phyloP scores from a whole-genome alignment of 2,113 vertebrate genomes.

The Phrynosoma blainvillii region DNA sequence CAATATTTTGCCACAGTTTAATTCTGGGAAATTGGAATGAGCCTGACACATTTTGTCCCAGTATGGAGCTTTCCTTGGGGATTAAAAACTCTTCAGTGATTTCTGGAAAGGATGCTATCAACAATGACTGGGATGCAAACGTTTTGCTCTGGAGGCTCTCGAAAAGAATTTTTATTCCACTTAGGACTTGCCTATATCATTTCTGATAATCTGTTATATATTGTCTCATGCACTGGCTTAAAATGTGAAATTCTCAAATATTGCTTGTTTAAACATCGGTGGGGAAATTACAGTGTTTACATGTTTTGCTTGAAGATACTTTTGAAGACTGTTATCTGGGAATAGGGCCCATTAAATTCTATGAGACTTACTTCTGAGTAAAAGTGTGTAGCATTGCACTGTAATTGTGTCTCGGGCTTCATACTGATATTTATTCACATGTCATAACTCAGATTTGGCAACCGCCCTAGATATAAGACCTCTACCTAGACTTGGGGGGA shows the following conservation, averaged over 20 bases:
- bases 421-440: neutral
- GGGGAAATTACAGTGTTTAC: neutral
- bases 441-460: neutral
- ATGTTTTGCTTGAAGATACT: no score
- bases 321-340: no score
- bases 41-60: no score
- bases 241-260: neutral
- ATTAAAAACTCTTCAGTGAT: no score
- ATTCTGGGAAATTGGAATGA: no score
- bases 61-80: no score
- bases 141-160: neutral
- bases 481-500: no score
- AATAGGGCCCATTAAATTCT: no score
- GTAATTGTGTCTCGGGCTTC: neutral
- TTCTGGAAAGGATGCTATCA: no score
- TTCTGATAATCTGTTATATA: neutral
- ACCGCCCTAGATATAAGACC: neutral
- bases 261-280: neutral
- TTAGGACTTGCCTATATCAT: neutral
- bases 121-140: no score
- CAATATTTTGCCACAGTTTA: neutral
- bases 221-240: neutral
- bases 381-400: neutral
- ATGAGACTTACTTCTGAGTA: neutral
- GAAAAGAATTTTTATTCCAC: neutral